Evolutionary conservation across 2,797 vertebrate genomes (phyloP).

Genomic region (Gymnodraco acuticeps): DNA sequence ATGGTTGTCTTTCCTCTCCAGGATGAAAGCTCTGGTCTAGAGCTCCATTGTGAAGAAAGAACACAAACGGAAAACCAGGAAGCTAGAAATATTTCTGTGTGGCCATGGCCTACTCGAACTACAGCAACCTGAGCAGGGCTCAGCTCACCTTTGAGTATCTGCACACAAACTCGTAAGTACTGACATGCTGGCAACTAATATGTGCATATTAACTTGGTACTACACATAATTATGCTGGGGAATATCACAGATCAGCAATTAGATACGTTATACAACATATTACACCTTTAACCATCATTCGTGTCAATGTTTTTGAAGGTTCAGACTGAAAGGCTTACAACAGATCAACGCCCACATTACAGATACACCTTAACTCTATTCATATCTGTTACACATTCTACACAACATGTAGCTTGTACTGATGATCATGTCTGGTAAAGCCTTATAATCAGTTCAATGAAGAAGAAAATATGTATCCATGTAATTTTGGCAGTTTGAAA

Average conservation of each 20-base stretch:
- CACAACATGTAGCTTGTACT: background rate
- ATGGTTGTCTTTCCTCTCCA: constrained; percentile 16
- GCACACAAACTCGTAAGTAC: constrained; percentile 99
- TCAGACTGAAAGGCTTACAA: background rate
- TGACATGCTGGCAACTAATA: background rate
- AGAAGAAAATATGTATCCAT: background rate
- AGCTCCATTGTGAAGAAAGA: constrained; percentile 42
- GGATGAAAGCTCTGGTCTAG: constrained; percentile 47
- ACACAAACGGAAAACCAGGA: constrained; percentile 41
- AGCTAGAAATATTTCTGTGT: constrained; percentile 26
- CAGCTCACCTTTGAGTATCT: constrained; percentile 98
- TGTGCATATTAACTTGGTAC: background rate
- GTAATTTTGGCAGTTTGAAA: too few species aligned
- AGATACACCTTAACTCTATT: background rate
- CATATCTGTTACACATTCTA: background rate
- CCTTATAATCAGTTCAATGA: background rate
- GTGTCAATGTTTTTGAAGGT: background rate
- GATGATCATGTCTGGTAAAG: background rate
- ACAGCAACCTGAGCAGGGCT: constrained; percentile 94
- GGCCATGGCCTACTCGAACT: constrained; percentile 90
- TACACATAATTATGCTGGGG: background rate
- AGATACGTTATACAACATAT: background rate
- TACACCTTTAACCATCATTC: background rate
- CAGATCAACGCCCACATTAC: background rate
- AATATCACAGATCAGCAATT: background rate